phyloP scores from a whole-genome alignment of 2,888 invertebrate genomes.

The Bellardia pandia region DNA sequence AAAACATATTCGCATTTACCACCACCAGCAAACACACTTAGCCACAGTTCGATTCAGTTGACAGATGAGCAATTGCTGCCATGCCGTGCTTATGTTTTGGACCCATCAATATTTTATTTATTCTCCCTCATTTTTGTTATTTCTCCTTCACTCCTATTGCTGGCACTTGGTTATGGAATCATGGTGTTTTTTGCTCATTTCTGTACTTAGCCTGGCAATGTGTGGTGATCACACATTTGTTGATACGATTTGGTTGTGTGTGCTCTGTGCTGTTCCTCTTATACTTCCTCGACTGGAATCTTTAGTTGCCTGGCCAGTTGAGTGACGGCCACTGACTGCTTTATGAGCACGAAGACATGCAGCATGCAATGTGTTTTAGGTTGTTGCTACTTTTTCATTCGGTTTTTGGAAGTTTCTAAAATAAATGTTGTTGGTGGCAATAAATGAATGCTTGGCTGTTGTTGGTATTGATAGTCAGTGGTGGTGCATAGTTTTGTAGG shows the following conservation, averaged over 20 bases:
- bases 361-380: conserved; percentile 64
- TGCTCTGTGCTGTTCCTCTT: conserved; percentile 9
- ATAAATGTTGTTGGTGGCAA: conserved; percentile 61
- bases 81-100: conserved; percentile 75
- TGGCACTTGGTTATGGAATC: background rate
- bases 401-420: conserved; percentile 36
- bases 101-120: conserved; percentile 70
- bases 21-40: conserved; percentile 44
- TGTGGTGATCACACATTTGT: conserved; percentile 62
- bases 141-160: conserved; percentile 43
- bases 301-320: conserved; percentile 65
- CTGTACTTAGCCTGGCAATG: conserved; percentile 35
- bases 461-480: conserved; percentile 32
- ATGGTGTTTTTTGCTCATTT: conserved; percentile 31
- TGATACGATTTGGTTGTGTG: conserved; percentile 3
- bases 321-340: conserved; percentile 74
- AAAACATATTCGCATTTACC: conserved; percentile 15
- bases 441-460: conserved; percentile 38
- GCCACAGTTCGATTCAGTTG: conserved; percentile 76
- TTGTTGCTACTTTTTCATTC: conserved; percentile 16
- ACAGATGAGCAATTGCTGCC: conserved; percentile 83
- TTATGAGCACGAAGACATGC: conserved; percentile 72
- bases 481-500: conserved; percentile 35
- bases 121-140: conserved; percentile 30
- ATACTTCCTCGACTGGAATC: conserved; percentile 35